Evolutionary conservation across 2,888 invertebrate species (phyloP).

Genomic region (Ochropleura leucogaster): DNA sequence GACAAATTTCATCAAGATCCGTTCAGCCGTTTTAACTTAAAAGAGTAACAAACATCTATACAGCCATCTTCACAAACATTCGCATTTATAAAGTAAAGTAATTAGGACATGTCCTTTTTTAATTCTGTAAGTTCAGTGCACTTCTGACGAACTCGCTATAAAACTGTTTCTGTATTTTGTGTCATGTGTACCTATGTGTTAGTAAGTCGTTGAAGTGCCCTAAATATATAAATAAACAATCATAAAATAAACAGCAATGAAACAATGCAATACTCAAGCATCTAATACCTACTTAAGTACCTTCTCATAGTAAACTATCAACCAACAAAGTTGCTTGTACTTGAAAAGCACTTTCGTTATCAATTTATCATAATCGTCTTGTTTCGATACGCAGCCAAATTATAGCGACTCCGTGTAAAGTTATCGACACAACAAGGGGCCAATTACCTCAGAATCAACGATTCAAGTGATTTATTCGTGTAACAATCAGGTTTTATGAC

Average conservation of each 20-base stretch:
- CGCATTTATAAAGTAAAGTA: too few relatives aligned
- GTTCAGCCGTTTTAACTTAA: too few relatives aligned
- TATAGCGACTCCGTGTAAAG: conserved; percentile 31
- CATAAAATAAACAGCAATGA: background rate
- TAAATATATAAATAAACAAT: background rate
- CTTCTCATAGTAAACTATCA: conserved; percentile 9
- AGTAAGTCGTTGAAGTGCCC: too few relatives aligned
- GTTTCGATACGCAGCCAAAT: conserved; percentile 17
- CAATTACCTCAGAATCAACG: conserved; percentile 44
- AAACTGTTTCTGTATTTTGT: too few relatives aligned
- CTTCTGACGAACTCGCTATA: too few relatives aligned
- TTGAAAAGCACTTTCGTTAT: conserved; percentile 27
- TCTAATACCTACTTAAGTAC: conserved; percentile 6
- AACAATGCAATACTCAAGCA: conserved; percentile 12
- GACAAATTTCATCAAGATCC: too few relatives aligned
- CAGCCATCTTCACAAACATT: too few relatives aligned
- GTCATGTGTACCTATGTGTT: too few relatives aligned
- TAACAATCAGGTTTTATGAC: conserved; percentile 42
- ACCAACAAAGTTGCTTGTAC: conserved; percentile 7
- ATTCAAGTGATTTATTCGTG: conserved; percentile 31
- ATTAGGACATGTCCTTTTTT: too few relatives aligned
- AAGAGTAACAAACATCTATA: too few relatives aligned
- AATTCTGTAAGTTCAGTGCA: too few relatives aligned
- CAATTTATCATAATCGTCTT: conserved; percentile 6
- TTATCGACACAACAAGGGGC: conserved; percentile 47